A percentile compares a stretch with the other conserved stretches of the same genome.
Evolutionary conservation across 2,797 vertebrate genomes (phyloP).

Genomic region (Micromesistius poutassou): DNA sequence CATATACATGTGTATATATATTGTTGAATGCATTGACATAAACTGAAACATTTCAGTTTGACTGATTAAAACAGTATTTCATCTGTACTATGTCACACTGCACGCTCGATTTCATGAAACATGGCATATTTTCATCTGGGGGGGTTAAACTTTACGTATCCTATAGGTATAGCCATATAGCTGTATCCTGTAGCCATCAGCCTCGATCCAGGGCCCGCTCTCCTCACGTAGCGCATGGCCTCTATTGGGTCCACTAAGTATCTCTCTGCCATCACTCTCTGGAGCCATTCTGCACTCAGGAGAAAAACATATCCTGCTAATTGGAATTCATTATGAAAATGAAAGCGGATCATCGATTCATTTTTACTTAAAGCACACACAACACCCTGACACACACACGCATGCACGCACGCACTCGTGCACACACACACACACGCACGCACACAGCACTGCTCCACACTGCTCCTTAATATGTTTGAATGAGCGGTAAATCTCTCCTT

Average conservation of each 20-base stretch:
- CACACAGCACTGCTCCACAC: conserved; percentile 8
- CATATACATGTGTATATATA: no score
- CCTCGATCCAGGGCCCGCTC: not conserved
- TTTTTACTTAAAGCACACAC: not conserved
- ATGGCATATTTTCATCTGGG: no score
- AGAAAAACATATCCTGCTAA: not conserved
- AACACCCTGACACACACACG: conserved; percentile 17
- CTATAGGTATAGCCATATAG: not conserved
- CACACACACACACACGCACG: conserved; percentile 21
- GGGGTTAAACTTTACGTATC: not conserved
- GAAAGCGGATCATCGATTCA: not conserved
- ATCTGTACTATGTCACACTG: not conserved
- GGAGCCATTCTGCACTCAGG: conserved; percentile 9
- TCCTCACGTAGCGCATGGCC: not conserved
- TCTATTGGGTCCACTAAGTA: not conserved
- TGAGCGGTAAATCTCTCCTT: conserved; percentile 45
- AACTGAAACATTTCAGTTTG: not conserved
- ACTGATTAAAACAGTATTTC: not conserved
- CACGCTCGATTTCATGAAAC: not conserved
- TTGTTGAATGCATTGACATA: not conserved
- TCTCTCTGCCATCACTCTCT: conserved; percentile 12
- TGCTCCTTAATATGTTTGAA: conserved; percentile 51
- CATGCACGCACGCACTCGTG: conserved; percentile 15
- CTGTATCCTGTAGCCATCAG: not conserved
- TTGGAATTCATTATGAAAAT: not conserved